Evolutionary conservation across 2,888 invertebrate genomes (phyloP).

Genomic region (Glaucopsyche alexis): DNA sequence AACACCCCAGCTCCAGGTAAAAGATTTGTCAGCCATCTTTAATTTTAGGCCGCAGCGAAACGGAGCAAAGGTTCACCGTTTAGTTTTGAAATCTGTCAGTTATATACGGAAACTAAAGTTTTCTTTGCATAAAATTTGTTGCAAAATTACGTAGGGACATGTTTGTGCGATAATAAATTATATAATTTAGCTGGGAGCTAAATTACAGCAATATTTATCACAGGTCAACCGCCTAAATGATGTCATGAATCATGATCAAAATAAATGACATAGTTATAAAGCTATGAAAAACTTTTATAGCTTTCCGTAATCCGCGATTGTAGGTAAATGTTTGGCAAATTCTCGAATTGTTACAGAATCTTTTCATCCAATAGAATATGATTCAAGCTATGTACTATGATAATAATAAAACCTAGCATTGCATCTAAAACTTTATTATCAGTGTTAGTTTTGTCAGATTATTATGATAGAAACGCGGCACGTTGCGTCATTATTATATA

Average conservation of each 20-base stretch:
- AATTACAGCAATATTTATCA: slow-evolving; percentile 3
- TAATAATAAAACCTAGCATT: not conserved
- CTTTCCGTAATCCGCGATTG: slow-evolving; percentile 9
- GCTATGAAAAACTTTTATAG: slow-evolving; percentile 15
- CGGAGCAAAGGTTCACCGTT: not conserved
- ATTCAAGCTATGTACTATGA: not conserved
- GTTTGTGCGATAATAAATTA: not conserved
- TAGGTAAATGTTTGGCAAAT: slow-evolving; percentile 9
- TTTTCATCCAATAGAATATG: not conserved
- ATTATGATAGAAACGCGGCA: too few species aligned
- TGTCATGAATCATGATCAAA: slow-evolving; percentile 22
- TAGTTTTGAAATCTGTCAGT: not conserved
- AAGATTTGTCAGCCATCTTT: slow-evolving; percentile 22
- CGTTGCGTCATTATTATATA: too few species aligned
- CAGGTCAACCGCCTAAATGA: slow-evolving; percentile 8
- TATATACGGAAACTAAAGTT: not conserved
- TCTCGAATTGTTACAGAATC: not conserved
- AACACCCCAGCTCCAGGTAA: slow-evolving; percentile 37
- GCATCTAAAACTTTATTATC: too few species aligned
- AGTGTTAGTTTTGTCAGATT: too few species aligned
- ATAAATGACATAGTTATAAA: slow-evolving; percentile 20
- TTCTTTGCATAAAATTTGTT: not conserved
- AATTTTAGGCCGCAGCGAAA: not conserved
- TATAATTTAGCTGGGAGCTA: not conserved
- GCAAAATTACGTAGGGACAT: not conserved